Conservation (phyloP, 2,888 invertebrate genomes). For the Campopleginae sp. region DNA sequence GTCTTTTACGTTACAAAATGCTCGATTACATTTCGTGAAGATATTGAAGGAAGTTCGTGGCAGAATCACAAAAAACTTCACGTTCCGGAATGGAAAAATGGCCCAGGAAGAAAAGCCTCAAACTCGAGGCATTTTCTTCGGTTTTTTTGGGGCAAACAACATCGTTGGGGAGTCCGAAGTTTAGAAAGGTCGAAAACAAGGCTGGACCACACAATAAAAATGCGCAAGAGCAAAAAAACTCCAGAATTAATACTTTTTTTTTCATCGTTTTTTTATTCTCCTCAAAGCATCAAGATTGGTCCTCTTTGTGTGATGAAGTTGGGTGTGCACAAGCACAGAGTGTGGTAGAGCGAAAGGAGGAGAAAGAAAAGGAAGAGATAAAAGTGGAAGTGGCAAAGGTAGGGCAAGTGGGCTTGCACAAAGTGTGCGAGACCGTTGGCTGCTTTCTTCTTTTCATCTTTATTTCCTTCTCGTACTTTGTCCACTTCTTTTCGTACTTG, state of each 20-base stretch:
- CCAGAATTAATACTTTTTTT: not conserved
- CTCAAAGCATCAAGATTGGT: conserved; percentile 18
- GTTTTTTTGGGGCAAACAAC: not conserved
- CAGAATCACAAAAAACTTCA: not conserved
- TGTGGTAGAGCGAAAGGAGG: conserved; percentile 9
- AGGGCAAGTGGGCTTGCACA: conserved; percentile 46
- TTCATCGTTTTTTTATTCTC: not conserved
- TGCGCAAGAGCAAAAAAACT: conserved; percentile 1
- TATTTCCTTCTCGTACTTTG: not conserved
- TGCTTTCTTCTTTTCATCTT: conserved; percentile 23
- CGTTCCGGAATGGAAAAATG: not conserved
- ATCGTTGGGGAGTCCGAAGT: not conserved
- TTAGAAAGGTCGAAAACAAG: not conserved
- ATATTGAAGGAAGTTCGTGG: not conserved
- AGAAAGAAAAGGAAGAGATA: conserved; percentile 22
- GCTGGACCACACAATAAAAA: not conserved
- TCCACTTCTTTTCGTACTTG: conserved; percentile 25
- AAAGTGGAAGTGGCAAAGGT: conserved; percentile 23
- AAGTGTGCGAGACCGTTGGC: conserved; percentile 38
- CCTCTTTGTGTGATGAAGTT: conserved; percentile 23
- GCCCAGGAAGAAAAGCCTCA: not conserved
- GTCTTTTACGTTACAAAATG: not conserved
- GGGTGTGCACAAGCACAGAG: conserved; percentile 2
- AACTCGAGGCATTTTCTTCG: not conserved
- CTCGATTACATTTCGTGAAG: not conserved